Evolutionary conservation across 1,140 invertebrate genomes (phyloP).

Genomic region (Nasonia giraulti): DNA sequence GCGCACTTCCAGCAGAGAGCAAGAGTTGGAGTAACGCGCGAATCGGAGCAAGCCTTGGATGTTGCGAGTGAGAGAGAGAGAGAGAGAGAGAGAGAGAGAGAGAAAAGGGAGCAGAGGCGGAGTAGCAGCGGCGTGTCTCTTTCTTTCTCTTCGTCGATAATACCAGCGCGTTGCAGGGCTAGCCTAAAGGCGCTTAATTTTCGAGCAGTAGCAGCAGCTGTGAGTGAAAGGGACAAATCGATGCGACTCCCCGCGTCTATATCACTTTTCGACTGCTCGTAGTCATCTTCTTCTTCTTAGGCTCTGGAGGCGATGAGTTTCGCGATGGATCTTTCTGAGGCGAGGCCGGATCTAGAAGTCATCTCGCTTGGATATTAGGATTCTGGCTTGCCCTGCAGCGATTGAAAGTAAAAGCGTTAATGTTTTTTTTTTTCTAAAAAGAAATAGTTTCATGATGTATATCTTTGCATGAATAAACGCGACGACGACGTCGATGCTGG

Average conservation of each 20-base stretch:
- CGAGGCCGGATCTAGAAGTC: neutral
- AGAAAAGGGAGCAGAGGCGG: neutral
- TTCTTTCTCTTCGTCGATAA: slow-evolving; percentile 1
- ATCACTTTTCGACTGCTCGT: neutral
- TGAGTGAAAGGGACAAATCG: neutral
- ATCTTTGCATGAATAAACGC: too few relatives aligned
- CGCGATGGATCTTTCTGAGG: neutral
- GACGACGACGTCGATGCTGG: neutral
- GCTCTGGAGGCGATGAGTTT: neutral
- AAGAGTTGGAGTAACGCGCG: neutral
- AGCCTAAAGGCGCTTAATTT: slow-evolving; percentile 1
- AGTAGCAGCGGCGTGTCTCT: neutral
- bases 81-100: neutral
- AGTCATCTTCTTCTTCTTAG: neutral
- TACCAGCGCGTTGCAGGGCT: neutral
- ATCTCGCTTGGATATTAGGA: neutral
- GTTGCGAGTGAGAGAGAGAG: too few relatives aligned
- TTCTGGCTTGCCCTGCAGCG: neutral
- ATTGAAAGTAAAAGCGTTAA: neutral
- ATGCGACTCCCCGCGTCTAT: neutral
- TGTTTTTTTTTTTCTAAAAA: too few relatives aligned
- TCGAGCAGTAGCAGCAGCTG: neutral
- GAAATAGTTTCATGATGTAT: too few relatives aligned
- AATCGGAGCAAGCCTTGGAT: too few relatives aligned
- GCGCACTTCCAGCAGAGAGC: neutral